A percentile compares a stretch with the other conserved stretches of the same genome.
Conservation (phyloP, 1,140 invertebrate species). For the Cephus cinctus region DNA sequence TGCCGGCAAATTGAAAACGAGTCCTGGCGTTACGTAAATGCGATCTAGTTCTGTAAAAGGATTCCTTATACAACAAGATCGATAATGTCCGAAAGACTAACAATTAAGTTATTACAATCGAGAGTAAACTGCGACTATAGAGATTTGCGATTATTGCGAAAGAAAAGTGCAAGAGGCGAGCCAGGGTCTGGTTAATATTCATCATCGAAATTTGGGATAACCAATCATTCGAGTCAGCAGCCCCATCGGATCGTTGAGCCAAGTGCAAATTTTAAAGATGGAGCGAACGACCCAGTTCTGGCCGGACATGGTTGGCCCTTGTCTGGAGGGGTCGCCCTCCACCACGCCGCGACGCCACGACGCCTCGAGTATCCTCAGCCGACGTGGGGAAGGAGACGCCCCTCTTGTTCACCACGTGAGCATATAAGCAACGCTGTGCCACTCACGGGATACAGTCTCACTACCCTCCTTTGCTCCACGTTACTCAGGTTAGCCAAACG, state of each 20-base stretch:
- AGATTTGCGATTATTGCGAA: too few relatives aligned
- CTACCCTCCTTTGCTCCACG: constrained; percentile 30
- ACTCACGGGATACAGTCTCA: constrained; percentile 31
- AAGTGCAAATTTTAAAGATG: constrained; percentile 16
- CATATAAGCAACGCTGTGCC: constrained; percentile 39
- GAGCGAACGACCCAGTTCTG: constrained; percentile 39
- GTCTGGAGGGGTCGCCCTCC: constrained; percentile 19
- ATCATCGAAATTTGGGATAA: constrained; percentile 26
- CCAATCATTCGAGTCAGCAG: too few relatives aligned
- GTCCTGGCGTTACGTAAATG: too few relatives aligned
- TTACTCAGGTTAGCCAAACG: constrained; percentile 6
- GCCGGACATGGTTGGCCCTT: constrained; percentile 23
- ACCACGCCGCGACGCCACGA: constrained; percentile 6
- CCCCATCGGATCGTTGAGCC: too few relatives aligned
- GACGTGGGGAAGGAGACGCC: constrained; percentile 29
- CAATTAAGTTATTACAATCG: too few relatives aligned
- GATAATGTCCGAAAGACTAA: too few relatives aligned
- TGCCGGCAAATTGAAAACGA: too few relatives aligned
- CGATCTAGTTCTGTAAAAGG: too few relatives aligned
- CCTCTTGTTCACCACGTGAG: constrained; percentile 16
- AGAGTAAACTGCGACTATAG: too few relatives aligned
- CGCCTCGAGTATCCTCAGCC: constrained; percentile 23
- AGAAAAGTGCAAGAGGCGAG: too few relatives aligned
- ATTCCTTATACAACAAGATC: too few relatives aligned
- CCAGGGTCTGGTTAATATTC: too few relatives aligned